A percentile compares a stretch with the other conserved stretches of the same genome.
Evolutionary conservation across 2,113 vertebrate species (phyloP).

Genomic region (Aptenodytes patagonicus): DNA sequence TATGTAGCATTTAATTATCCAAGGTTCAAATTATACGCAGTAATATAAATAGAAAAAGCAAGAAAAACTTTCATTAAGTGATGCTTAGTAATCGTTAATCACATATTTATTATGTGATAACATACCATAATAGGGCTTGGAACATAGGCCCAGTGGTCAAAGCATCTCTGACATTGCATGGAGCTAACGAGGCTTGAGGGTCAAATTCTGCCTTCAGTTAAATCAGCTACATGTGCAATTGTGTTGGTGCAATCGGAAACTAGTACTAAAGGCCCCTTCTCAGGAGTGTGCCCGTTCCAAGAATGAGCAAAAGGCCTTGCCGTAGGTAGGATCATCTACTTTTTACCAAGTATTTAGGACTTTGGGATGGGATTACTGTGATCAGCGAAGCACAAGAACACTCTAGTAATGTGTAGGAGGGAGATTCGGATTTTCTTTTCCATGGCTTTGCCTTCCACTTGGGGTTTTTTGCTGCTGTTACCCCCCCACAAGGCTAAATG

Average conservation of each 20-base stretch:
- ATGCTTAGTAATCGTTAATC: neutral
- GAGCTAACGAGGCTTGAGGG: neutral
- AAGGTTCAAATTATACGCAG: neutral
- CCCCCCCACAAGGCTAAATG: neutral
- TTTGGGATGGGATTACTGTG: neutral
- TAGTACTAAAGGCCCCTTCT: neutral
- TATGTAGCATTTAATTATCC: constrained; percentile 14
- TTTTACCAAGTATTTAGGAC: neutral
- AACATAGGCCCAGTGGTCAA: neutral
- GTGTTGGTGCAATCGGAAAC: neutral
- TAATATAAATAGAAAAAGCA: constrained; percentile 8
- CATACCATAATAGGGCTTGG: neutral
- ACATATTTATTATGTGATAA: neutral
- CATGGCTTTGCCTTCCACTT: neutral
- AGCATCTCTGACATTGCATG: neutral
- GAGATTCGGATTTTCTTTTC: neutral
- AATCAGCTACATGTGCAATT: neutral
- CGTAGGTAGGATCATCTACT: neutral
- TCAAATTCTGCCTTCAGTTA: neutral
- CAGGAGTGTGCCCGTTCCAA: neutral
- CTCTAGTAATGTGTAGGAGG: neutral
- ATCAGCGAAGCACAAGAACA: neutral
- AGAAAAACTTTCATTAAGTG: constrained; percentile 1
- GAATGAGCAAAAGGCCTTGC: neutral
- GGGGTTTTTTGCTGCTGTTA: neutral